Conservation (phyloP, 2,113 vertebrate genomes). For the Saimiri boliviensis region DNA sequence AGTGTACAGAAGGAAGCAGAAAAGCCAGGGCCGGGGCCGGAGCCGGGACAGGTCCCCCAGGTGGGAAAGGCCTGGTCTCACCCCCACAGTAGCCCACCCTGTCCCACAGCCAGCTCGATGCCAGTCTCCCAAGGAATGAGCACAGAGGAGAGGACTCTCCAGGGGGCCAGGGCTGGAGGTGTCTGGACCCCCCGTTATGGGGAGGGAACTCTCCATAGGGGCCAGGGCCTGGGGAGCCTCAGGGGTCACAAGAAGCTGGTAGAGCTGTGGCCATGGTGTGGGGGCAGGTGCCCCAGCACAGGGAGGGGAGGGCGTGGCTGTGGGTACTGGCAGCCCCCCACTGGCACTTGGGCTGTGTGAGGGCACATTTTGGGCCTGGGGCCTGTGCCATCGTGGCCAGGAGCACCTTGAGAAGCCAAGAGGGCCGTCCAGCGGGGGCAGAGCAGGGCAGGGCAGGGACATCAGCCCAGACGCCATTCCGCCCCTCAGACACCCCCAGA, state of each 20-base stretch:
- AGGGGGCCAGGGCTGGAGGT: neutral
- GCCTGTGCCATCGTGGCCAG: neutral
- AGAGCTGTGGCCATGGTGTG: neutral
- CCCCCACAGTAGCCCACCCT: neutral
- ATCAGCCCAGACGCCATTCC: neutral
- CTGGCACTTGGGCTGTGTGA: fast-evolving
- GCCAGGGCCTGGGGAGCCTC: neutral
- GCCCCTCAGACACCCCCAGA: neutral
- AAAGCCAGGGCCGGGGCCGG: no score
- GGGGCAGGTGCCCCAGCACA: neutral
- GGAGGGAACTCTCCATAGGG: neutral
- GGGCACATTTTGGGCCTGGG: neutral
- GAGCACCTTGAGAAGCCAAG: neutral
- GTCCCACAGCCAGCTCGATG: neutral
- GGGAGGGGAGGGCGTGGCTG: neutral
- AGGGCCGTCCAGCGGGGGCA: no score
- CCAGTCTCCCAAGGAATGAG: neutral
- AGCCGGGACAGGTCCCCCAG: neutral
- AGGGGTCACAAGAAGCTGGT: neutral
- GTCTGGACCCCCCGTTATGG: neutral
- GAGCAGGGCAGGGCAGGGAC: no score
- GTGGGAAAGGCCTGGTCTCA: neutral
- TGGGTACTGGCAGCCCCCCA: neutral
- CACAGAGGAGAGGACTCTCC: neutral
- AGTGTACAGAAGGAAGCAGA: no score